Evolutionary conservation across 2,888 invertebrate genomes (phyloP), one percentile per base, ranked within the genome.

Genomic region (Ochropleura plecta): DNA sequence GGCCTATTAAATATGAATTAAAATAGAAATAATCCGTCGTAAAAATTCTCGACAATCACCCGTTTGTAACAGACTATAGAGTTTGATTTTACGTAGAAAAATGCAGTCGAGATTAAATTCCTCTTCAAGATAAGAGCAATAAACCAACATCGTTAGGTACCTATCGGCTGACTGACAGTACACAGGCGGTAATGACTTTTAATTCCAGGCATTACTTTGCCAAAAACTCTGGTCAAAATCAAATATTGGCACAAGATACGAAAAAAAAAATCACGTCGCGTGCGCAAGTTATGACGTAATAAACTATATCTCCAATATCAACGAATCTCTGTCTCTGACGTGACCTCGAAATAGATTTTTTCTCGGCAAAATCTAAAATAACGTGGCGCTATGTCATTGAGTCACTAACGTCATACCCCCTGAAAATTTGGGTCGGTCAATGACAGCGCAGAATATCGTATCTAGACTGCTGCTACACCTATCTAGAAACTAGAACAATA

Each of bases 381-480:
- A 92, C 90, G 80, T 91, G 89, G 86, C 89, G 90, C 89, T 92
- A 91, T 92, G 91, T 93, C 92, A 93, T 92, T 93, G 90, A 91
- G 89, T 88, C 88, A 69, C 77, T 91, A 91, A 92, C 92, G 94
- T 93, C 93, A 94, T 92, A 90, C 91, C 86, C 86, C 85, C 88
- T 88, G 91, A 93, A 92, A 91, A 95, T 94, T 91, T 93, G 90
- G 95, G 95, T 91, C 94, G 94, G 95, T 95, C 94, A 94, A 92
- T 94, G 94, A 94, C 94, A 94, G 92, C 89, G 84, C 83, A 84
- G 85, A 85, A 89, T 89, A 88, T 88, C 80, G 78, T 83, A 90
- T 89, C 89, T 90, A 92, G 90, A 87, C 84, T 86, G 71, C 46
- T 68, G 78, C 76, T 85, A 62, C 40, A 59, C 60, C 66, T 70